These are phyloP conservation scores for Pao palembangensis DNA, from an alignment of 2,113 vertebrate genomes.

Conservation along the genomic window DNA sequence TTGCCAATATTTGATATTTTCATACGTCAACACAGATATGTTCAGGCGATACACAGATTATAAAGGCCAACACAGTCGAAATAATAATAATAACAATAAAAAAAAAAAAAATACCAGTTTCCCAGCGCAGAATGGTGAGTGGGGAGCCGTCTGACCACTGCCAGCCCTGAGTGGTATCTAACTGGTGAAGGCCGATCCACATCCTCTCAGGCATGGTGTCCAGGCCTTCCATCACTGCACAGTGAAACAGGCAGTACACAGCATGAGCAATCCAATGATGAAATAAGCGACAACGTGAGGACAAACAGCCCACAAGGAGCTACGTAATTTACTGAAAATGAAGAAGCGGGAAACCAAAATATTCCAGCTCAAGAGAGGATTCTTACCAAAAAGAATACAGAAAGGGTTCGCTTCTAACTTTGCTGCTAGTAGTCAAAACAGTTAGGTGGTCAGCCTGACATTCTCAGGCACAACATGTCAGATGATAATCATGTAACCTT, in stretches of 20 bases:
- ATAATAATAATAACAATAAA: background rate
- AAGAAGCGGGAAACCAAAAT: no score
- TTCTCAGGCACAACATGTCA: background rate
- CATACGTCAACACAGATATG: background rate
- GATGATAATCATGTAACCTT: background rate
- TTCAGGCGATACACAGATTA: background rate
- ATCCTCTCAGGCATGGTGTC: conserved; percentile 72
- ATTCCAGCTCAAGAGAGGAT: no score
- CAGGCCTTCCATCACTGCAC: conserved; percentile 48
- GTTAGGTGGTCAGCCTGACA: background rate
- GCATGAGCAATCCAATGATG: background rate
- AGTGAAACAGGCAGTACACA: conserved; percentile 3
- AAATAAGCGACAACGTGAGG: background rate
- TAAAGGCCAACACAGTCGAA: background rate
- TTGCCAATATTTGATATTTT: no score
- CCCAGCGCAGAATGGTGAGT: conserved; percentile 82
- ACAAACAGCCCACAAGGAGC: background rate
- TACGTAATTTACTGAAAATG: no score
- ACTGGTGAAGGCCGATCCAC: conserved; percentile 94
- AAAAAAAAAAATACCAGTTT: conserved; percentile 69
- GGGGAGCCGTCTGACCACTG: conserved; percentile 93
- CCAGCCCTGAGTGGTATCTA: conserved; percentile 87
- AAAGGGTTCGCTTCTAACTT: background rate
- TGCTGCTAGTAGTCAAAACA: background rate
- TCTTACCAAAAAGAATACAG: no score